phyloP scores from a whole-genome alignment of 2,888 invertebrate species.

The Trachelus tabidus region DNA sequence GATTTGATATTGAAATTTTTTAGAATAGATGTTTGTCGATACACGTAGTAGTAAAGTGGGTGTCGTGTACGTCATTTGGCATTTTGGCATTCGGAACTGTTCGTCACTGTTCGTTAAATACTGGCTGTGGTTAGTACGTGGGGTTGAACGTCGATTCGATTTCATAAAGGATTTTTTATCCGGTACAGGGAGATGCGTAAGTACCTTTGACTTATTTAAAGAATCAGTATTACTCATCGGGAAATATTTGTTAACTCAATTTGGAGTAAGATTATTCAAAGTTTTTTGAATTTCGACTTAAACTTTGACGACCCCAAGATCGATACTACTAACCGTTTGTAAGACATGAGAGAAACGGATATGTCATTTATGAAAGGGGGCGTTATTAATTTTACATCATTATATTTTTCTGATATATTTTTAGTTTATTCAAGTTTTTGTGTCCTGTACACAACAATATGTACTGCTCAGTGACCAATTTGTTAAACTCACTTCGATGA shows the following conservation, averaged over 20 bases:
- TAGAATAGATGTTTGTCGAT: constrained; percentile 16
- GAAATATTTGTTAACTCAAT: background rate
- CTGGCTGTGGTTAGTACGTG: background rate
- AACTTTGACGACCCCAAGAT: constrained; percentile 34
- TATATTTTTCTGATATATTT: constrained; percentile 31
- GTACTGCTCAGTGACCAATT: background rate
- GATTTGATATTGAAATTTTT: background rate
- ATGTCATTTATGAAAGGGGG: constrained; percentile 54
- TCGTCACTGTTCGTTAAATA: background rate
- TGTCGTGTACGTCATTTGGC: constrained; percentile 47
- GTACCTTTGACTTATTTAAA: background rate
- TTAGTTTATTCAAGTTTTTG: background rate
- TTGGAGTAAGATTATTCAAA: background rate
- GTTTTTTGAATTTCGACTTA: background rate
- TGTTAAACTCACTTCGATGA: background rate
- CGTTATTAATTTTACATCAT: constrained; percentile 34
- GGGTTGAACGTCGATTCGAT: background rate
- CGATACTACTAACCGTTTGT: constrained; percentile 52
- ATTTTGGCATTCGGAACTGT: constrained; percentile 19
- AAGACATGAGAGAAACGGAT: constrained; percentile 31
- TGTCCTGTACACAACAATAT: background rate
- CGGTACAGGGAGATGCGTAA: constrained; percentile 14
- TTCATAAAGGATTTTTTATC: background rate
- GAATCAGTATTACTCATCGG: background rate
- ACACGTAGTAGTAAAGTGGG: constrained; percentile 49